Conservation (phyloP, 2,888 invertebrate species). For the Stenolophus ochropezus region DNA sequence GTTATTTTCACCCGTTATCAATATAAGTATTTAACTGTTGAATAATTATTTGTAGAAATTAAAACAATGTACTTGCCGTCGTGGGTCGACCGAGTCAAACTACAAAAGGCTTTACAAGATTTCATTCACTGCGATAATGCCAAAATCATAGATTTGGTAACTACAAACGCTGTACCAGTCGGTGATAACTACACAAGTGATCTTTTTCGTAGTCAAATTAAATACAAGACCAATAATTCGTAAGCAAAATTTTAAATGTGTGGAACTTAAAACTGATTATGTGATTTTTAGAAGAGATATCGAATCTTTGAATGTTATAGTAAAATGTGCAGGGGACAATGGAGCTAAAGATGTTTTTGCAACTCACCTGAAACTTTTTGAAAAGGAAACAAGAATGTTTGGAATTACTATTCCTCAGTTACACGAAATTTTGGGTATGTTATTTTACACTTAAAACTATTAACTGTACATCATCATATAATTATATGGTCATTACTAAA, state of each 20-base stretch:
- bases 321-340: slow-evolving; percentile 68
- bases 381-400: slow-evolving; percentile 73
- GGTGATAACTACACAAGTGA: slow-evolving; percentile 70
- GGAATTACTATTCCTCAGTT: slow-evolving; percentile 71
- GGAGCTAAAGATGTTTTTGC: slow-evolving; percentile 72
- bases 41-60: background rate
- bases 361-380: slow-evolving; percentile 72
- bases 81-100: slow-evolving; percentile 67
- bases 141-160: slow-evolving; percentile 64
- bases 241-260: slow-evolving; percentile 44
- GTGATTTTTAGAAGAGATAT: slow-evolving; percentile 63
- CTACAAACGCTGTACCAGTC: slow-evolving; percentile 66
- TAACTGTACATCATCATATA: too few relatives aligned
- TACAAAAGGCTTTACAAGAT: slow-evolving; percentile 65
- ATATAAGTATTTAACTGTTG: too few relatives aligned
- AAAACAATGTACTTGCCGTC: slow-evolving; percentile 65
- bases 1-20: too few relatives aligned
- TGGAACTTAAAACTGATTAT: background rate
- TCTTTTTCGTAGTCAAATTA: slow-evolving; percentile 66
- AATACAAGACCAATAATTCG: slow-evolving; percentile 62
- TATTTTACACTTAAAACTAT: background rate
- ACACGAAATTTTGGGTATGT: slow-evolving; percentile 70
- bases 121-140: slow-evolving; percentile 65
- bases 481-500: too few relatives aligned
- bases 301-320: slow-evolving; percentile 67